Evolutionary conservation across 2,888 invertebrate species (phyloP).

Genomic region (Corbicula japonica): DNA sequence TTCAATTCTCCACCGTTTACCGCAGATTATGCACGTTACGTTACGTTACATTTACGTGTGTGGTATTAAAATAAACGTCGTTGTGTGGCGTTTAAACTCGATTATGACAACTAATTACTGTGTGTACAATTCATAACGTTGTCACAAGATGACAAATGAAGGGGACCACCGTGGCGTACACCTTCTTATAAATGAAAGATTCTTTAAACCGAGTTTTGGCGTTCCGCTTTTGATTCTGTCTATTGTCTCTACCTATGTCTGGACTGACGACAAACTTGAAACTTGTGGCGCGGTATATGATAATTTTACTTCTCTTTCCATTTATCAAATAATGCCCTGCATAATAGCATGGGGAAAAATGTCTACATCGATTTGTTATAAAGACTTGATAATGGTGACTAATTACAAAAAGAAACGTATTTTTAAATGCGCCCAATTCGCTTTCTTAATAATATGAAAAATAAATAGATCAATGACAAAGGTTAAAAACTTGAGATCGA

Average conservation of each 20-base stretch:
- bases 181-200: conserved; percentile 36
- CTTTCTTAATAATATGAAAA: no score
- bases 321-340: conserved; percentile 8
- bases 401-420: no score
- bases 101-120: conserved; percentile 61
- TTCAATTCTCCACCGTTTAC: no score
- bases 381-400: no score
- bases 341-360: no score
- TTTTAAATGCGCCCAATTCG: no score
- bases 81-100: conserved; percentile 23
- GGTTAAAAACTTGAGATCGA: no score
- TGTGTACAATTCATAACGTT: conserved; percentile 57
- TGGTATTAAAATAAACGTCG: conserved; percentile 38
- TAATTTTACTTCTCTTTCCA: conserved; percentile 14
- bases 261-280: background rate
- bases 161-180: conserved; percentile 50
- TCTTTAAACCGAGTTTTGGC: conserved; percentile 6
- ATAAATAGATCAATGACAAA: no score
- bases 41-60: conserved; percentile 35
- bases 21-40: conserved; percentile 26
- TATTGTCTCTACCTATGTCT: conserved; percentile 13
- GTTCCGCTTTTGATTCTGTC: conserved; percentile 19
- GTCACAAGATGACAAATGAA: conserved; percentile 55
- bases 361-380: no score
- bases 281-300: background rate